Evolutionary conservation across 1,140 invertebrate genomes (phyloP), one percentile per base, ranked within the genome.

Genomic region (Temnothorax longispinosus): DNA sequence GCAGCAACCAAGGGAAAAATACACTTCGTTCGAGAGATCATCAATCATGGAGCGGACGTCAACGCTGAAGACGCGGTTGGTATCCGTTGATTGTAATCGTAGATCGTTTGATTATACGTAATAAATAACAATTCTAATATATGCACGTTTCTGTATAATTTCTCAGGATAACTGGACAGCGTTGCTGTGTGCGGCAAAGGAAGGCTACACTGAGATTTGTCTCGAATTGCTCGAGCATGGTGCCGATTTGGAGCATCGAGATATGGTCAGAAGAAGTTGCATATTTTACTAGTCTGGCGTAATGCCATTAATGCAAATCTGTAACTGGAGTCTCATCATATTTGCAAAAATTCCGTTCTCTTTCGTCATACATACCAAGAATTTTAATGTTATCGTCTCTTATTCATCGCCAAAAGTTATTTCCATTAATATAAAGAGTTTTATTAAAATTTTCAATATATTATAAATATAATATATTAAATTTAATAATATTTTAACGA

Each of bases 151-250:
- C 2, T 15, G 3, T 44, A 58, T n/a, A 27, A 87, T 50, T 77
- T 32, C 7, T 77, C 50, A 98, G 96, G 99, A 99, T 94, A 98
- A 98, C 89, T 99, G 99, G 99, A 98, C 98, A 44, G 97, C 99
- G 4, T 94, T 99, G 56, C 95, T 99, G 62, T 98, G 98, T 95
- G 98, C 99, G 13, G 96, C 99, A 0, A 99, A 99, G 92, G 98
- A 98, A 93, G 99, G 99, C 0, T 97, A 98, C 94, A 95, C 97
- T 27, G 97, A 98, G 86, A 97, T 99, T 65, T 98, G 98, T 35
- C 95, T 97, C 72, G 97, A 98, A 91, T 95, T 99, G 10, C 93
- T 99, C 6, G 98, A 99, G 88, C 97, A 98, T 94, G 98, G 98
- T 41, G 98, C 98, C 2, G 95, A 97, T 62, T 96, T 99, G 65